Base-by-base conservation (phyloP, 2,888 invertebrate species). In the Chirona hameri region DNA sequence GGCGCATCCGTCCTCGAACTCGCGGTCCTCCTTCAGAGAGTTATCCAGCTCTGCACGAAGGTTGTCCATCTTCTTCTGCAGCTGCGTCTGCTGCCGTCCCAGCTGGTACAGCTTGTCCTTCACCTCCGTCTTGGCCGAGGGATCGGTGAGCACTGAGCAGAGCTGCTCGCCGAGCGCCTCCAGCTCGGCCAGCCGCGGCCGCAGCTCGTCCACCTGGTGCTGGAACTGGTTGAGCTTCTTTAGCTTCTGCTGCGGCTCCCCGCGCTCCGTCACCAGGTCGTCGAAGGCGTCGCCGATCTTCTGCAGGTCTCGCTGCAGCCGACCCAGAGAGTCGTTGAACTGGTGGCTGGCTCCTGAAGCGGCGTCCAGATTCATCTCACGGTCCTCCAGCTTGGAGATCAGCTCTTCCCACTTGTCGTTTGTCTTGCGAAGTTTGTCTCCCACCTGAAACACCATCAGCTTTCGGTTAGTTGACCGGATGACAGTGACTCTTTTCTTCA, bases 331-430 rank as follows among this genome's bases (percentile, higher is more conserved):
- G 0, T 95, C 95, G 89, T 97, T 96, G 88, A 98, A 97, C 88
- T 97, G 96, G 83, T 95, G 92, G 82, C 96, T 95, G 15, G 97
- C 95, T 86, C 96, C 97, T 4, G 95, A 96, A 0, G 97, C 96
- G 1, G 96, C 96, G 83, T 96, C 96, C 9, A 97, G 90, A 84
- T 93, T 94, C 65, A 93, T 93, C 0, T 96, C 96, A n/a, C 97
- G 92, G 86, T 96, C 94, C 86, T 95, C 95, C 82, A 98, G 89
- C 86, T 94, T 93, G 82, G 91, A 90, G 76, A 93, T 90, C 83
- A 97, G 90, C 85, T 95, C 94, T 83, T 94, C 92, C 97, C 98
- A 98, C 82, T 88, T 88, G 82, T 91, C 88, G 86, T 90, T 92
- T 57, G 98, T 90, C 46, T 91, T 91, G 52, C 91, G 91, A 82